phyloP scores from a whole-genome alignment of 2,113 vertebrate genomes.

The Pogonocichla stellata region DNA sequence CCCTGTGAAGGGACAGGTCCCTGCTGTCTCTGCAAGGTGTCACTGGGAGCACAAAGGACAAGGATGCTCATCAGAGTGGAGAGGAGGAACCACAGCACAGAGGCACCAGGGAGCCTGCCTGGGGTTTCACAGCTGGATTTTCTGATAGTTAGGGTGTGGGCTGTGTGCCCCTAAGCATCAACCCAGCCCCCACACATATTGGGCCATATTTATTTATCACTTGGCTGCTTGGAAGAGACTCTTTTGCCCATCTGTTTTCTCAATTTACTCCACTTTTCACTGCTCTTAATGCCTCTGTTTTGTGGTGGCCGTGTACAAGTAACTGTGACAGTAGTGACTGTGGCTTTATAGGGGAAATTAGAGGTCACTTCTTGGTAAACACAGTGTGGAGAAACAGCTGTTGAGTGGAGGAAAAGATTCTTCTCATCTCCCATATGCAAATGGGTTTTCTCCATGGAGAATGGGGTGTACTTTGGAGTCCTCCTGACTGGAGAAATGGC shows the following conservation, averaged over 20 bases:
- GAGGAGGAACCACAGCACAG: background rate
- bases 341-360: background rate
- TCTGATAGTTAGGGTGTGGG: background rate
- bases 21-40: background rate
- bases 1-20: background rate
- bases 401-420: fast-evolving
- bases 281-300: background rate
- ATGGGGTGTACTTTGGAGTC: background rate
- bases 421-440: background rate
- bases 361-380: background rate
- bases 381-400: background rate
- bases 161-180: background rate
- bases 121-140: background rate
- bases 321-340: background rate
- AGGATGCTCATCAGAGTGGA: background rate
- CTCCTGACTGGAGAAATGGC: background rate
- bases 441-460: background rate
- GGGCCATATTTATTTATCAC: background rate
- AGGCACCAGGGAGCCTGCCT: background rate
- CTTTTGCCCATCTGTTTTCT: background rate
- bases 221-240: background rate
- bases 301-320: background rate
- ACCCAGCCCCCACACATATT: background rate
- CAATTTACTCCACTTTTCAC: background rate
- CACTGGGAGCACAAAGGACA: background rate